These are phyloP conservation scores for Lepeophtheirus nordmannii DNA, from an alignment of 2,888 invertebrate species.

Conservation along the genomic window DNA sequence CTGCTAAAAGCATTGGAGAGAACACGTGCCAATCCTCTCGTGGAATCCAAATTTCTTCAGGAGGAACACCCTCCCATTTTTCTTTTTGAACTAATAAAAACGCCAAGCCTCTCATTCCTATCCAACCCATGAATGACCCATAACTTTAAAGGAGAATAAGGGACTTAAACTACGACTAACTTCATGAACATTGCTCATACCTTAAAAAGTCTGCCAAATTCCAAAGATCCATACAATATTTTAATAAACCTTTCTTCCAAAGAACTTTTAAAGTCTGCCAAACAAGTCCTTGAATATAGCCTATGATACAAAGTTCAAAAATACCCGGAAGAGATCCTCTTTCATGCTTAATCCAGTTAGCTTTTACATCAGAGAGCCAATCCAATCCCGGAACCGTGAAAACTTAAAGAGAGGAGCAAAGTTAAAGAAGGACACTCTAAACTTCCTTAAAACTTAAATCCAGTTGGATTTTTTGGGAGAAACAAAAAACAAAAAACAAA, in stretches of 20 bases:
- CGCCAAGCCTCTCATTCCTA: constrained; percentile 24
- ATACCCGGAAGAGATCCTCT: constrained; percentile 28
- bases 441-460: too few species aligned
- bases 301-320: constrained; percentile 27
- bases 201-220: constrained; percentile 61
- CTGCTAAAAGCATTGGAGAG: constrained; percentile 81
- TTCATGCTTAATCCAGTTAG: constrained; percentile 25
- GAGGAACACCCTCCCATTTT: constrained; percentile 48
- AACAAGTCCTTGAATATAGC: constrained; percentile 50
- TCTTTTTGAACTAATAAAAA: constrained; percentile 43
- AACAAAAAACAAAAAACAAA: too few species aligned
- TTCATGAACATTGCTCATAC: constrained; percentile 16
- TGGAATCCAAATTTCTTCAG: constrained; percentile 54
- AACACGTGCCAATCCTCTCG: constrained; percentile 79
- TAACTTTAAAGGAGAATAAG: not conserved
- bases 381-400: constrained; percentile 21
- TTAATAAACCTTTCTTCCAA: constrained; percentile 66
- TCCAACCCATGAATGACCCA: constrained; percentile 23
- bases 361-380: constrained; percentile 26
- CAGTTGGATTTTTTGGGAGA: too few species aligned
- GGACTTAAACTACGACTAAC: not conserved
- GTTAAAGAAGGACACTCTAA: too few species aligned
- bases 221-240: constrained; percentile 83
- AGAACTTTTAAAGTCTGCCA: constrained; percentile 85
- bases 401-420: not conserved